A percentile compares a stretch with the other conserved stretches of the same genome.
These are phyloP conservation scores for Wasmannia auropunctata DNA, from an alignment of 1,140 invertebrate species.

Conservation along the genomic window DNA sequence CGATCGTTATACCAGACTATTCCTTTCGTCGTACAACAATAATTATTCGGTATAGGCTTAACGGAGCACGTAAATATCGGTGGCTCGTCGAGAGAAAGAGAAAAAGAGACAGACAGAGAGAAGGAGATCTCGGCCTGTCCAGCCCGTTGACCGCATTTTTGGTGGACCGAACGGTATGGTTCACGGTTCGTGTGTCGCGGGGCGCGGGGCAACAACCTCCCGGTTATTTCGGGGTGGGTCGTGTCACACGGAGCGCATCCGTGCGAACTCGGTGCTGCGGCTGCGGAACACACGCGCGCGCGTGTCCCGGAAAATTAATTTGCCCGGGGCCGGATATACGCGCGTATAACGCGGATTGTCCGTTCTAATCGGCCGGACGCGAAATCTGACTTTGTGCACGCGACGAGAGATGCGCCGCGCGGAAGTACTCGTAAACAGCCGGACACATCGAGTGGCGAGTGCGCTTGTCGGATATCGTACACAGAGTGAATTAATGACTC, in stretches of 20 bases:
- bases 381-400: constrained; percentile 10
- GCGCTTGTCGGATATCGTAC: neutral
- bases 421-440: neutral
- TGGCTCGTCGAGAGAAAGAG: neutral
- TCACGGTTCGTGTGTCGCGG: constrained; percentile 62
- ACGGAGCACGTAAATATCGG: constrained; percentile 9
- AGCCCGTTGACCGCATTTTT: constrained; percentile 50
- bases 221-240: constrained; percentile 80
- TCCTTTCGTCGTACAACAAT: neutral
- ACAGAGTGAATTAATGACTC: neutral
- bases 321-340: constrained; percentile 10
- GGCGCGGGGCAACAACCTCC: constrained; percentile 81
- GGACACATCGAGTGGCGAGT: no score
- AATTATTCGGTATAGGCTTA: neutral
- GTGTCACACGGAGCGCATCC: constrained; percentile 78
- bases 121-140: constrained; percentile 21
- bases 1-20: neutral
- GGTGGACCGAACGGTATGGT: neutral
- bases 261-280: constrained; percentile 50
- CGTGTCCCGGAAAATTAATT: constrained; percentile 69
- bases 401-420: neutral
- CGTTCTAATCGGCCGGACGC: constrained; percentile 16
- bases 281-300: constrained; percentile 50
- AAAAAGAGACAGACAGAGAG: neutral
- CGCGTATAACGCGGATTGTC: neutral